Percentiles rank a stretch among this genome's conserved stretches.
phyloP scores from a whole-genome alignment of 2,113 vertebrate genomes.

The Herpetotheres cachinnans region DNA sequence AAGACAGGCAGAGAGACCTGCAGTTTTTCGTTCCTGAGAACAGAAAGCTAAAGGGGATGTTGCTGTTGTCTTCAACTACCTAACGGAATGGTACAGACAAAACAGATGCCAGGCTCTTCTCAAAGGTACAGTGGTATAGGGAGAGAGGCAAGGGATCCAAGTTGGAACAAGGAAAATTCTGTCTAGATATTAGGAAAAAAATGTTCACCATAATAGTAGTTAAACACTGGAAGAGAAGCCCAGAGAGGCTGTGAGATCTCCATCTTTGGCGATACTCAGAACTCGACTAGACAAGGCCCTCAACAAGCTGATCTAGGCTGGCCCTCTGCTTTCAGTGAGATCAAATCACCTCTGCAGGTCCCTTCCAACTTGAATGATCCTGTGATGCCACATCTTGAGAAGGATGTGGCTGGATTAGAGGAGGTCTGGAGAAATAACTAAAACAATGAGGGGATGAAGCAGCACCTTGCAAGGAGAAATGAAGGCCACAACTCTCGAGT shows the following conservation, averaged over 20 bases:
- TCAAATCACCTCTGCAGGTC: background rate
- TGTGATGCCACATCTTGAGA: background rate
- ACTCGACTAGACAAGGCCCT: background rate
- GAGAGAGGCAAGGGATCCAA: background rate
- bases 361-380: background rate
- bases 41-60: background rate
- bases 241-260: too few species aligned
- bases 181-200: background rate
- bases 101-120: background rate
- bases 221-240: background rate
- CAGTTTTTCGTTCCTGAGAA: background rate
- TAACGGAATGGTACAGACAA: background rate
- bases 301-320: background rate
- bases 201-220: background rate
- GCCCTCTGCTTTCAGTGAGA: background rate
- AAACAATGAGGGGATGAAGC: background rate
- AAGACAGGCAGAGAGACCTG: background rate
- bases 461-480: background rate
- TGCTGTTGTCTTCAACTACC: background rate
- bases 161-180: background rate
- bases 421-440: background rate
- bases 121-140: background rate
- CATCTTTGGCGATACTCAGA: background rate
- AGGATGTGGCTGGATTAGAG: background rate
- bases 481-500: background rate